Evolutionary conservation across 2,797 vertebrate genomes (phyloP).

Genomic region (Borostomias antarcticus): DNA sequence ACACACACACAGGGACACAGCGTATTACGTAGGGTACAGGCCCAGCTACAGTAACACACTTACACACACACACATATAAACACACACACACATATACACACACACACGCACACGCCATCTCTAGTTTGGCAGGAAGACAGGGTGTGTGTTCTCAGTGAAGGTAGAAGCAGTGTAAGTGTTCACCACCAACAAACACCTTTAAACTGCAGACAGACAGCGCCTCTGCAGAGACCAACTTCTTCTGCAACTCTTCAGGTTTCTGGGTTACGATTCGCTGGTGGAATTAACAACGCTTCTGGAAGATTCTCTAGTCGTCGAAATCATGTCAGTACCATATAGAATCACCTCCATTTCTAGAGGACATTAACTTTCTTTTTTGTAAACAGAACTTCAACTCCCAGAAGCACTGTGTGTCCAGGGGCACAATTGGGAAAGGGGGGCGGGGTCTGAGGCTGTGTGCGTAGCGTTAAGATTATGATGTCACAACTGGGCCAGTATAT

Average conservation of each 20-base stretch:
- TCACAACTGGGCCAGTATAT: too few relatives aligned
- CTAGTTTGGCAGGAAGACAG: constrained; percentile 77
- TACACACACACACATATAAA: constrained; percentile 41
- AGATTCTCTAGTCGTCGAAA: constrained; percentile 50
- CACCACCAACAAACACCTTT: constrained; percentile 30
- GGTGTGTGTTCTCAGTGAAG: constrained; percentile 65
- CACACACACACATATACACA: constrained; percentile 42
- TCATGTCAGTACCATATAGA: not conserved
- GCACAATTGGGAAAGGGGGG: not conserved
- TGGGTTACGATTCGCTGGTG: constrained; percentile 1
- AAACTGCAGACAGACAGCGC: not conserved
- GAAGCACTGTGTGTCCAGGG: constrained; percentile 40
- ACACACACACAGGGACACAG: too few relatives aligned
- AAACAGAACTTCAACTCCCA: constrained; percentile 44
- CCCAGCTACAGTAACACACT: too few relatives aligned
- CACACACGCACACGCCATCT: constrained; percentile 63
- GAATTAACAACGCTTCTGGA: constrained; percentile 47
- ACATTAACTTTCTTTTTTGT: not conserved
- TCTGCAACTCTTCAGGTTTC: constrained; percentile 24
- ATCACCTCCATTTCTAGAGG: not conserved
- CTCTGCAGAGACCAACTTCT: not conserved
- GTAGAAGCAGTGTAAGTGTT: constrained; percentile 48
- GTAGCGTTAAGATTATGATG: too few relatives aligned
- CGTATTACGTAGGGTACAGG: too few relatives aligned
- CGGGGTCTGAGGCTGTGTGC: constrained; percentile 11